Conservation (phyloP, 1,140 invertebrate species). For the Drosophila jambulina region DNA sequence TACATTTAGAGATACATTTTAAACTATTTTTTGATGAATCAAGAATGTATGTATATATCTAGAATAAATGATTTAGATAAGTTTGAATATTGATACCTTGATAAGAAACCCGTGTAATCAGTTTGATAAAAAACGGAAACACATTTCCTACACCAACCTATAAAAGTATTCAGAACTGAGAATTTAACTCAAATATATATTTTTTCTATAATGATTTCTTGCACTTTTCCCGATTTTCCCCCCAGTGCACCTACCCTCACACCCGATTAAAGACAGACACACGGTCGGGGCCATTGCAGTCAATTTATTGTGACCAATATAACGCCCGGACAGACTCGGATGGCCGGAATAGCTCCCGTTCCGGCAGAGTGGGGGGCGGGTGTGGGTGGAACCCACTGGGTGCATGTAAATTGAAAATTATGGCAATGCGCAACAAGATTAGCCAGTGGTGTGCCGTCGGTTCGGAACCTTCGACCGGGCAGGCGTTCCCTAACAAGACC, state of each 20-base stretch:
- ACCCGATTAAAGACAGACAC: conserved; percentile 25
- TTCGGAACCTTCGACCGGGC: conserved; percentile 5
- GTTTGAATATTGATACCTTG: conserved; percentile 2
- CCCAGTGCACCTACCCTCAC: conserved; percentile 18
- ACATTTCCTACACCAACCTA: neutral
- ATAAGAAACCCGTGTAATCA: conserved; percentile 6
- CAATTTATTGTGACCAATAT: conserved; percentile 81
- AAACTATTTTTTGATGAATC: neutral
- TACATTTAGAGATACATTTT: neutral
- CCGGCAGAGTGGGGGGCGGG: neutral
- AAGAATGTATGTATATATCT: neutral
- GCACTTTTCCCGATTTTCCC: neutral
- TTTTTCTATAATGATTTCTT: neutral
- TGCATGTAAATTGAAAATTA: conserved; percentile 84
- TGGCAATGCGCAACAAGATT: conserved; percentile 83
- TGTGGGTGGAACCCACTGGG: conserved; percentile 27
- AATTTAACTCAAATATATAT: neutral
- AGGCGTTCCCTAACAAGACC: conserved; percentile 45
- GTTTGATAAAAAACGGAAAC: conserved; percentile 4
- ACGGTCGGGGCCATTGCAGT: conserved; percentile 40
- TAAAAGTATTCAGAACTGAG: neutral
- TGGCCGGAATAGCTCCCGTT: conserved; percentile 23
- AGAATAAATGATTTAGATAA: neutral
- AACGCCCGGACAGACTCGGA: conserved; percentile 54
- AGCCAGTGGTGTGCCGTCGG: conserved; percentile 53